Evolutionary conservation across 2,113 vertebrate genomes (phyloP).

Genomic region (Xenopus borealis): DNA sequence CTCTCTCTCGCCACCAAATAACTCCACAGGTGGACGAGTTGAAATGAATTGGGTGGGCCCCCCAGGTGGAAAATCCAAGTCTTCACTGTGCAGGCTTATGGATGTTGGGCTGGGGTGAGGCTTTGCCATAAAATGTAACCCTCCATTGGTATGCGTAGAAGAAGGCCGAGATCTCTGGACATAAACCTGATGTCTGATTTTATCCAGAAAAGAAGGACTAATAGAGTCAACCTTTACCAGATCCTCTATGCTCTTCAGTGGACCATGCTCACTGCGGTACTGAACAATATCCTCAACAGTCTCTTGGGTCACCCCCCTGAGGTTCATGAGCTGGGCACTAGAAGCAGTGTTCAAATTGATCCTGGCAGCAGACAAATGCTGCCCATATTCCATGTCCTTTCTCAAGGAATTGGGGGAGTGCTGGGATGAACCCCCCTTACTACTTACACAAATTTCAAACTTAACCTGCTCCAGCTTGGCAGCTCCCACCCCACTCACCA

Average conservation of each 20-base stretch:
- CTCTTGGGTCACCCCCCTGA: slow-evolving; percentile 82
- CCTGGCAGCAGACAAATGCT: slow-evolving; percentile 70
- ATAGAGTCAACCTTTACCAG: slow-evolving; percentile 76
- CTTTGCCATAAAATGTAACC: slow-evolving; percentile 71
- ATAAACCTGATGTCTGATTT: slow-evolving; percentile 80
- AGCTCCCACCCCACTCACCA: slow-evolving; percentile 90
- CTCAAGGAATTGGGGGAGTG: slow-evolving; percentile 85
- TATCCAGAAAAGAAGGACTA: slow-evolving; percentile 80
- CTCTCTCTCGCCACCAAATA: slow-evolving; percentile 70
- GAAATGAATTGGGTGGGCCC: slow-evolving; percentile 81
- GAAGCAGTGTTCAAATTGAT: slow-evolving; percentile 88
- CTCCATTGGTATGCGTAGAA: slow-evolving; percentile 83
- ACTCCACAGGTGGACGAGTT: slow-evolving; percentile 76
- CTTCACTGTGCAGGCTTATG: slow-evolving; percentile 77
- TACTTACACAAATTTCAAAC: slow-evolving; percentile 90
- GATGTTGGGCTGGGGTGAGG: slow-evolving; percentile 88
- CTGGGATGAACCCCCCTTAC: slow-evolving; percentile 77
- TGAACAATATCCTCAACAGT: slow-evolving; percentile 76
- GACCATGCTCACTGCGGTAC: slow-evolving; percentile 73
- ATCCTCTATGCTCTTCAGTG: slow-evolving; percentile 84
- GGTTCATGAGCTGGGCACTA: slow-evolving; percentile 79
- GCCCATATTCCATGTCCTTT: slow-evolving; percentile 63
- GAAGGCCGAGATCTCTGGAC: slow-evolving; percentile 79
- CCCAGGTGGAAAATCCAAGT: slow-evolving; percentile 81
- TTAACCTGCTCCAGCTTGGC: slow-evolving; percentile 88